phyloP scores from a whole-genome alignment of 2,888 invertebrate genomes.

The Noctua comes region DNA sequence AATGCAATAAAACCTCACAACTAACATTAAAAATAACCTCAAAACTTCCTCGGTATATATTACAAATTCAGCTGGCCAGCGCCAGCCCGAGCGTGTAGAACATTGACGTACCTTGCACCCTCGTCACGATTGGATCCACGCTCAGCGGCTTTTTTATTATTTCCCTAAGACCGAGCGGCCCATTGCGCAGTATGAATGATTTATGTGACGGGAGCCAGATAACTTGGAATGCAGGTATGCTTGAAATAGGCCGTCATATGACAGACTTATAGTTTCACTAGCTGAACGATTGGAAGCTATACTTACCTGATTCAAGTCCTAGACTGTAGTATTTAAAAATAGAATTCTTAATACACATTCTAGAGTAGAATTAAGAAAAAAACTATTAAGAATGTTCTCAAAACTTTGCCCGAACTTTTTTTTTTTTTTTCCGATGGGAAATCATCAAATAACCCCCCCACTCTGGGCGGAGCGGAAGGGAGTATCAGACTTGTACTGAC shows the following conservation, averaged over 20 bases:
- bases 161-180: slow-evolving; percentile 30
- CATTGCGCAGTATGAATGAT: slow-evolving; percentile 47
- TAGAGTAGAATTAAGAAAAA: not conserved
- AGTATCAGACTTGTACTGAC: no score
- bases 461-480: no score
- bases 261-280: not conserved
- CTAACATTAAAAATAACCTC: not conserved
- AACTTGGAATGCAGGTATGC: slow-evolving; percentile 20
- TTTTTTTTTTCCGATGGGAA: no score
- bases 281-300: not conserved
- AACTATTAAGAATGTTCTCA: not conserved
- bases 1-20: not conserved
- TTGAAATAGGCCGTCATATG: slow-evolving; percentile 2
- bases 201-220: slow-evolving; percentile 32
- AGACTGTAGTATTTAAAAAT: not conserved
- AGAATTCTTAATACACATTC: not conserved
- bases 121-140: slow-evolving; percentile 48
- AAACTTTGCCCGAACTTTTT: not conserved
- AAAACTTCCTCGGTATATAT: not conserved
- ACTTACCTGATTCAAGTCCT: not conserved
- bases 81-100: not conserved
- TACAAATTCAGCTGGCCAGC: slow-evolving; percentile 25
- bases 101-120: slow-evolving; percentile 45
- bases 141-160: slow-evolving; percentile 45
- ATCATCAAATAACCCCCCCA: no score